phyloP scores from a whole-genome alignment of 1,140 invertebrate species.

The Nixonia krombeini region DNA sequence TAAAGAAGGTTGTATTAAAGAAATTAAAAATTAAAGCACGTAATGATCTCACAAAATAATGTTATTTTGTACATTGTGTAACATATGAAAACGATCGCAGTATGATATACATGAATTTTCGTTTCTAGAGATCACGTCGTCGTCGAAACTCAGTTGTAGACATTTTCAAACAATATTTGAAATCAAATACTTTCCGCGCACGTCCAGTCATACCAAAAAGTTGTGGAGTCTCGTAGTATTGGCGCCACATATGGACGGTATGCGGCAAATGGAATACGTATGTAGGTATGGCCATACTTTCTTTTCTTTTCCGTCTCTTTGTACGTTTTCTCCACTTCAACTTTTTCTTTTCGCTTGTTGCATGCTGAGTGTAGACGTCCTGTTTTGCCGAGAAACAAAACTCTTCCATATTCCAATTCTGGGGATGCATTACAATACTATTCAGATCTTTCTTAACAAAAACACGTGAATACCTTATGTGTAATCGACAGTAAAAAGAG shows the following conservation, averaged over 20 bases:
- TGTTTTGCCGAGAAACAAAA: slow-evolving; percentile 3
- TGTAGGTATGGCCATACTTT: slow-evolving; percentile 19
- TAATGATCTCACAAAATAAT: too few species aligned
- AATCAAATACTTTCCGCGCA: slow-evolving; percentile 21
- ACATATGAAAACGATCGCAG: too few species aligned
- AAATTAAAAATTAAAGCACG: too few species aligned
- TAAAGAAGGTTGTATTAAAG: too few species aligned
- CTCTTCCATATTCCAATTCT: too few species aligned
- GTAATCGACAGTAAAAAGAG: too few species aligned
- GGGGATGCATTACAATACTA: too few species aligned
- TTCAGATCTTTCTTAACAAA: too few species aligned
- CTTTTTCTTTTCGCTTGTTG: slow-evolving; percentile 34
- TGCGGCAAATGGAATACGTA: slow-evolving; percentile 22
- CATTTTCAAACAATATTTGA: slow-evolving; percentile 9
- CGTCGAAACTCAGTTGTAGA: slow-evolving; percentile 14
- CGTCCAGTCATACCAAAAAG: slow-evolving; percentile 24
- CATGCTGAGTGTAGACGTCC: slow-evolving; percentile 31
- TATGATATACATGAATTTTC: not conserved
- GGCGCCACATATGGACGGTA: slow-evolving; percentile 27
- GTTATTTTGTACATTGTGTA: too few species aligned
- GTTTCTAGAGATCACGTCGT: slow-evolving; percentile 7
- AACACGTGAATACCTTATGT: too few species aligned
- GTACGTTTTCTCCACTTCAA: slow-evolving; percentile 23
- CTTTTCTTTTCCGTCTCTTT: too few species aligned
- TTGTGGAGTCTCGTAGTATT: slow-evolving; percentile 33